Percentiles rank a stretch among this genome's conserved stretches.
phyloP scores from a whole-genome alignment of 2,113 vertebrate genomes.

The Chiloscyllium plagiosum region DNA sequence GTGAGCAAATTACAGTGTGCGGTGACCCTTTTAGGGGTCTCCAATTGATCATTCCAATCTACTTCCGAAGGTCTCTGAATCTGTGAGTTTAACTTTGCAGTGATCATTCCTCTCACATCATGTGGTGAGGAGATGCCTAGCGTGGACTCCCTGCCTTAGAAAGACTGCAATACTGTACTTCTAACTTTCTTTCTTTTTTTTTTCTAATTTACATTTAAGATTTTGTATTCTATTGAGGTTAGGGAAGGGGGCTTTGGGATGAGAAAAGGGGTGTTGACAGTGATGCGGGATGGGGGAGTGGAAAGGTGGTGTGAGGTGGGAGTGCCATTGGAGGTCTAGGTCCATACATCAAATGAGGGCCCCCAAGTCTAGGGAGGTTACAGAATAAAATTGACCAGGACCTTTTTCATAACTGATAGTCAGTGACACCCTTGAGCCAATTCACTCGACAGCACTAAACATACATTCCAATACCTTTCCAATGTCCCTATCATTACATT shows the following conservation, averaged over 20 bases:
- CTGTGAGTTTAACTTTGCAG: too few relatives aligned
- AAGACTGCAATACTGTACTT: too few relatives aligned
- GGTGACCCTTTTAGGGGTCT: too few relatives aligned
- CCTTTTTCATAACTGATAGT: not conserved
- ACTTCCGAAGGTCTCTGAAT: too few relatives aligned
- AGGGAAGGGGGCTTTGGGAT: too few relatives aligned
- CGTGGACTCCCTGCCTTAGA: too few relatives aligned
- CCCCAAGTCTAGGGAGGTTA: not conserved
- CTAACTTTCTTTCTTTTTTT: too few relatives aligned
- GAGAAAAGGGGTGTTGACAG: not conserved
- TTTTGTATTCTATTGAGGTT: not conserved
- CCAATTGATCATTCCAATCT: too few relatives aligned
- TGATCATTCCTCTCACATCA: too few relatives aligned
- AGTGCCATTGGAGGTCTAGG: not conserved
- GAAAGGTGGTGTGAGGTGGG: not conserved
- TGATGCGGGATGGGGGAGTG: not conserved
- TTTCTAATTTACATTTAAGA: too few relatives aligned
- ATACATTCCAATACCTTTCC: not conserved
- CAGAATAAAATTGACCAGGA: not conserved
- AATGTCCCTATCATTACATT: not conserved
- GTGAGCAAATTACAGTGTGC: too few relatives aligned
- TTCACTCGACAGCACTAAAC: not conserved
- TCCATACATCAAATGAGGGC: not conserved
- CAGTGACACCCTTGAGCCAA: not conserved
- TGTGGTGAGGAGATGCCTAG: too few relatives aligned